Evolutionary conservation across 1,140 invertebrate genomes (phyloP).

Genomic region (Andricus grossulariae): DNA sequence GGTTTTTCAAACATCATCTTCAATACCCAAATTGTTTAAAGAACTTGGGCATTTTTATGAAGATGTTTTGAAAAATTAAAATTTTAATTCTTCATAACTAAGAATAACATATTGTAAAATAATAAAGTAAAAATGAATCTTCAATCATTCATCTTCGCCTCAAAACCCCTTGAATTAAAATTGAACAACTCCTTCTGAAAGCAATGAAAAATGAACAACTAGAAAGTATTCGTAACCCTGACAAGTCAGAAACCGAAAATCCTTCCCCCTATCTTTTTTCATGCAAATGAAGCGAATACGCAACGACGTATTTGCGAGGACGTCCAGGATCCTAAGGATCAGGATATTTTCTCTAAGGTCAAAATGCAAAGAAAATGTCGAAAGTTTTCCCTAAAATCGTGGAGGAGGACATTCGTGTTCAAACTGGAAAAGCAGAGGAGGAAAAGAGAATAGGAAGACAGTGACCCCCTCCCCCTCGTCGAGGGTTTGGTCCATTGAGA

Average conservation of each 20-base stretch:
- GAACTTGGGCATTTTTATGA: too few species aligned
- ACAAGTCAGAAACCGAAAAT: neutral
- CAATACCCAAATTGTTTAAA: too few species aligned
- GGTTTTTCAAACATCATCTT: too few species aligned
- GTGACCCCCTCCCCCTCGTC: neutral
- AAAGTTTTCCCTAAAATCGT: constrained; percentile 17
- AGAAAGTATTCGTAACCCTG: neutral
- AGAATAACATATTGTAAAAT: neutral
- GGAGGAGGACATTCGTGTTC: neutral
- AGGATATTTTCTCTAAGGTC: neutral
- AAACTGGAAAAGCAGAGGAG: neutral
- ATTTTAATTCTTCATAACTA: too few species aligned
- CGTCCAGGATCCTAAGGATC: neutral
- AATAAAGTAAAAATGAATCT: neutral
- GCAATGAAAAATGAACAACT: neutral
- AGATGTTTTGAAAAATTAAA: too few species aligned
- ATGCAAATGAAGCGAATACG: constrained; percentile 21
- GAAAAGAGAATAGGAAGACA: constrained; percentile 10
- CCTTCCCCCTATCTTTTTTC: neutral
- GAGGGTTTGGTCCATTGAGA: constrained; percentile 27
- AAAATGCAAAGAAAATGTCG: too few species aligned
- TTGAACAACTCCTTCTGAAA: neutral
- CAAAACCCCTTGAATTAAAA: neutral
- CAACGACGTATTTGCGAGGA: neutral
- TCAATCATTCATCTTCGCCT: neutral